Conservation (phyloP, 1,140 invertebrate species). For the Prorops nasuta region DNA sequence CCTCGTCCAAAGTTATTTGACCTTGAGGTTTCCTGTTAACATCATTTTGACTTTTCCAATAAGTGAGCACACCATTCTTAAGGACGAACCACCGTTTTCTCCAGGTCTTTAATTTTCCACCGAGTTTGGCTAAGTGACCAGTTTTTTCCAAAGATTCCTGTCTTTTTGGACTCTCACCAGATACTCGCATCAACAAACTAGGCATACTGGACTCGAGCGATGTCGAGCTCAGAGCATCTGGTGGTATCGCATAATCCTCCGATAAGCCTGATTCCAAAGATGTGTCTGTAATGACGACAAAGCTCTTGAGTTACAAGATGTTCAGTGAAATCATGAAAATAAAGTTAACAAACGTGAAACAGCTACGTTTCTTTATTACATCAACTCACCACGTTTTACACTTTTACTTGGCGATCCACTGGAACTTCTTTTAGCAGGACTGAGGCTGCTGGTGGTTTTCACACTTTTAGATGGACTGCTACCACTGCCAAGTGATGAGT, state of each 20-base stretch:
- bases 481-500: conserved; percentile 62
- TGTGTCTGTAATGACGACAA: conserved; percentile 66
- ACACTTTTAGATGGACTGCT: conserved; percentile 82
- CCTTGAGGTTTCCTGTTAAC: conserved; percentile 87
- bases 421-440: conserved; percentile 80
- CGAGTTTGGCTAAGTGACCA: conserved; percentile 90
- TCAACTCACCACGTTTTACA: conserved; percentile 51
- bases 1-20: conserved; percentile 86
- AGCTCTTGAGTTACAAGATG: too few species aligned
- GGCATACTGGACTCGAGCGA: conserved; percentile 72
- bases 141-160: conserved; percentile 84
- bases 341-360: too few species aligned
- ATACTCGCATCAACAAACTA: conserved; percentile 64
- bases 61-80: conserved; percentile 85
- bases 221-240: conserved; percentile 81
- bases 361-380: too few species aligned
- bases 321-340: too few species aligned
- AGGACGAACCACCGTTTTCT: conserved; percentile 91
- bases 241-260: conserved; percentile 94
- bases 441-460: conserved; percentile 78
- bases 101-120: conserved; percentile 95
- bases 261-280: conserved; percentile 91
- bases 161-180: conserved; percentile 69
- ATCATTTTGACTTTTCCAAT: conserved; percentile 93
- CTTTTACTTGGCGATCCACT: conserved; percentile 81